A percentile compares a stretch with the other conserved stretches of the same genome.
Conservation (phyloP, 2,797 vertebrate species). For the Rousettus madagascariensis region DNA sequence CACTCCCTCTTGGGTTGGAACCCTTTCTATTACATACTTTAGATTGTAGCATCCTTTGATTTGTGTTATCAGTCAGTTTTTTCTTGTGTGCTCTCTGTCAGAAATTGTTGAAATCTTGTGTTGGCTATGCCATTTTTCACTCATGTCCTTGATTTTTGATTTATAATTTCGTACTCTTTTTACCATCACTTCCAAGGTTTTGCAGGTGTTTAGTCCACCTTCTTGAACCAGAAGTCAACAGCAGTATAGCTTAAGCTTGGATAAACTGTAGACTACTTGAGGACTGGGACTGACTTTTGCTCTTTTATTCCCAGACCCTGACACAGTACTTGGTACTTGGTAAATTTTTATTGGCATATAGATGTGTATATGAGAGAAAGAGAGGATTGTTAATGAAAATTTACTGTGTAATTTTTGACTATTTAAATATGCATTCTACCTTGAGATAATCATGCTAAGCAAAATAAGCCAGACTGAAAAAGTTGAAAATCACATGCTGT, state of each 20-base stretch:
- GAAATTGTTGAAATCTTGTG: slow-evolving; percentile 26
- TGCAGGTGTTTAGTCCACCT: neutral
- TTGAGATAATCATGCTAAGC: too few relatives aligned
- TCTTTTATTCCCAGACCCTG: slow-evolving; percentile 38
- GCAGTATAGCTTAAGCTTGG: neutral
- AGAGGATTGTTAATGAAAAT: neutral
- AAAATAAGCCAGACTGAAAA: too few relatives aligned
- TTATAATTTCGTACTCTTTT: slow-evolving; percentile 30
- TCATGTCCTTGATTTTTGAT: slow-evolving; percentile 23
- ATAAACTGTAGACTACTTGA: slow-evolving; percentile 30
- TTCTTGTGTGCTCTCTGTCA: neutral
- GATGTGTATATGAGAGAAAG: neutral
- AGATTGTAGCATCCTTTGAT: slow-evolving; percentile 28
- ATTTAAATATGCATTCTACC: slow-evolving; percentile 10
- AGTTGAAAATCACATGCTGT: too few relatives aligned
- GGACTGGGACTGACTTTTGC: slow-evolving; percentile 39
- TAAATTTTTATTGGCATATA: slow-evolving; percentile 35
- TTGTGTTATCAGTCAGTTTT: slow-evolving; percentile 18
- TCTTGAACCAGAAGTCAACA: neutral
- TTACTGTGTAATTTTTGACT: slow-evolving; percentile 8
- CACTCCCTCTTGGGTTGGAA: neutral
- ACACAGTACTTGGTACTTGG: neutral
- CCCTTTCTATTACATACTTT: slow-evolving; percentile 1
- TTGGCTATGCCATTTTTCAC: neutral
- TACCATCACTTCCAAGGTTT: neutral